Evolutionary conservation across 2,797 vertebrate genomes (phyloP), one percentile per base, ranked within the genome.

Genomic region (Presbytis comata): DNA sequence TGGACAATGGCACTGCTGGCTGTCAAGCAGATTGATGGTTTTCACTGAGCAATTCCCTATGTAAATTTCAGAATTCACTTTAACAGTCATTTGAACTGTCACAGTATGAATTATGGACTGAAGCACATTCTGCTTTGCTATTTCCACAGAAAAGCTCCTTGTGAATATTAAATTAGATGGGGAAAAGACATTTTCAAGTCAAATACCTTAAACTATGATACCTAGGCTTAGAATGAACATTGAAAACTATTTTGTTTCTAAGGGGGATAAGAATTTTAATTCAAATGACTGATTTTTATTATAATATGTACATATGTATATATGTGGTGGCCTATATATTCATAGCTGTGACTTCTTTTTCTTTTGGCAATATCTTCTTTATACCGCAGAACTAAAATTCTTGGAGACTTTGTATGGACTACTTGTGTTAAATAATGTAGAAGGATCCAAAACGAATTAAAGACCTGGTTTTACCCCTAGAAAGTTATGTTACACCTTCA

Each of bases 31-130:
- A 82, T 59, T 95, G 85, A 93, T 93, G 97, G 90, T 88, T 98
- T 97, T 95, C 93, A 94, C 93, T 79, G 93, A 98, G 59, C 50
- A 93, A 6, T 80, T 98, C 94, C 55, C 50, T 11, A 74, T 93
- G 92, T 74, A 98, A 88, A 97, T 97, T 97, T 94, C 83, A 82
- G 80, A 98, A 98, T 93, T 96, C 95, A 94, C 96, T 98, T 96
- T 89, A 97, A 86, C 92, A 98, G 92, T 92, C 76, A 89, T 96
- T 97, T 98, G 89, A 95, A 90, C 75, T 83, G 97, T 97, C 96
- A 97, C 8, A 6, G 86, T 92, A 83, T 94, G 98, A 98, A 97
- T 97, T 97, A 97, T 72, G 41, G 89, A 98, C 91, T 96, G 95
- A 97, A 97, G 91, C 81, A 81, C 89, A 92, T 93, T 97, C 74